A percentile compares a stretch with the other conserved stretches of the same genome.
phyloP scores from a whole-genome alignment of 2,113 vertebrate species.

The Cichladusa arquata region DNA sequence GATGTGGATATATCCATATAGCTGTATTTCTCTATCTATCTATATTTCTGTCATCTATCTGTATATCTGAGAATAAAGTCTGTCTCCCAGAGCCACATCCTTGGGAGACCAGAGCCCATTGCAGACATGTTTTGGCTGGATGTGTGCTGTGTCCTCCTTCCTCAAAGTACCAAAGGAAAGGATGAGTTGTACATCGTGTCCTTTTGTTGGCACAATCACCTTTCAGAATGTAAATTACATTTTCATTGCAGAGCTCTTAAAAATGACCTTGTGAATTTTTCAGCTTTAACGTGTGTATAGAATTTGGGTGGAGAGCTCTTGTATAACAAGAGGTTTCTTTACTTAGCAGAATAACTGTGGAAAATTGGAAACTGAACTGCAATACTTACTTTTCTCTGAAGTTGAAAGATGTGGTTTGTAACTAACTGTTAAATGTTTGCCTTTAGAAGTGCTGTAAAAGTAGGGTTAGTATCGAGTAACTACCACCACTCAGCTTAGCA shows the following conservation, averaged over 20 bases:
- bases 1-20: background rate
- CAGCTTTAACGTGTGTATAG: background rate
- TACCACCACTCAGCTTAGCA: background rate
- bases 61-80: background rate
- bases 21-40: background rate
- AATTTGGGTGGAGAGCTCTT: background rate
- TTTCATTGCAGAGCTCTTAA: background rate
- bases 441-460: background rate
- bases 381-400: background rate
- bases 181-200: accelerated
- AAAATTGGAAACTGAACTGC: background rate
- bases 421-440: background rate
- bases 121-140: background rate
- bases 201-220: background rate
- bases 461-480: background rate
- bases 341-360: background rate
- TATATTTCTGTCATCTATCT: background rate
- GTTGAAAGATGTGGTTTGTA: background rate
- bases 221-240: background rate
- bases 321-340: background rate
- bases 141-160: background rate
- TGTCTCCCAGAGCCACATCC: background rate
- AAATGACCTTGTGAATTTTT: background rate
- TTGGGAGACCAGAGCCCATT: background rate
- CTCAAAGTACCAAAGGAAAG: background rate